These are phyloP conservation scores for Phyllotis vaccarum DNA, from an alignment of 2,797 vertebrate species.

Conservation along the genomic window DNA sequence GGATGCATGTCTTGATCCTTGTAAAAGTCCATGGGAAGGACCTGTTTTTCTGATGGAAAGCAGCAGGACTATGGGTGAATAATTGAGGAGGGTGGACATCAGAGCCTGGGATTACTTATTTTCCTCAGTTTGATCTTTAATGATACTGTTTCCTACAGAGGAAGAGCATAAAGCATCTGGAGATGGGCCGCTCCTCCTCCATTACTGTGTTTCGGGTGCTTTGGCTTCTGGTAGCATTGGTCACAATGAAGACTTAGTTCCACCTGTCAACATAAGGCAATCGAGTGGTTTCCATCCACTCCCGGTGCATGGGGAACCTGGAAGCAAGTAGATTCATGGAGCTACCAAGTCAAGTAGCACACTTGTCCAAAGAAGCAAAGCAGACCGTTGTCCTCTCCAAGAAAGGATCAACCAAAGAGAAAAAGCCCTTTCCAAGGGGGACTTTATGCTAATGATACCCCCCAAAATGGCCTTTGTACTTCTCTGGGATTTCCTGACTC, in stretches of 20 bases:
- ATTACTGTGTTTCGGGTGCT: fast-evolving
- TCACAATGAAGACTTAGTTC: neutral
- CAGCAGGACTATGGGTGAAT: fast-evolving
- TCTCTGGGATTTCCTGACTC: neutral
- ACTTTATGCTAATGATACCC: fast-evolving
- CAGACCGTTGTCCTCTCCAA: neutral
- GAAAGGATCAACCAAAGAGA: neutral
- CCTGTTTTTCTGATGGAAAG: neutral
- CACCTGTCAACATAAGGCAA: neutral
- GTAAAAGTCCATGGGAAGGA: neutral
- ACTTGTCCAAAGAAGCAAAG: neutral
- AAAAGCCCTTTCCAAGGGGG: neutral
- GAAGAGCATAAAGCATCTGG: neutral
- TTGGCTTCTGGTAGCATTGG: neutral
- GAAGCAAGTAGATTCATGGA: neutral
- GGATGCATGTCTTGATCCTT: neutral
- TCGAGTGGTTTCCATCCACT: neutral
- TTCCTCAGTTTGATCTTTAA: neutral
- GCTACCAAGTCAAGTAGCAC: too few relatives aligned
- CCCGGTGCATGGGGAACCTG: neutral
- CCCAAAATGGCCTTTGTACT: fast-evolving
- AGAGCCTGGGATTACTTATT: neutral
- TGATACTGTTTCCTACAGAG: neutral
- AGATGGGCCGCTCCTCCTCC: neutral
- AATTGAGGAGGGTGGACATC: neutral